Evolutionary conservation across 2,113 vertebrate species (phyloP).

Genomic region (Psettodes erumei): DNA sequence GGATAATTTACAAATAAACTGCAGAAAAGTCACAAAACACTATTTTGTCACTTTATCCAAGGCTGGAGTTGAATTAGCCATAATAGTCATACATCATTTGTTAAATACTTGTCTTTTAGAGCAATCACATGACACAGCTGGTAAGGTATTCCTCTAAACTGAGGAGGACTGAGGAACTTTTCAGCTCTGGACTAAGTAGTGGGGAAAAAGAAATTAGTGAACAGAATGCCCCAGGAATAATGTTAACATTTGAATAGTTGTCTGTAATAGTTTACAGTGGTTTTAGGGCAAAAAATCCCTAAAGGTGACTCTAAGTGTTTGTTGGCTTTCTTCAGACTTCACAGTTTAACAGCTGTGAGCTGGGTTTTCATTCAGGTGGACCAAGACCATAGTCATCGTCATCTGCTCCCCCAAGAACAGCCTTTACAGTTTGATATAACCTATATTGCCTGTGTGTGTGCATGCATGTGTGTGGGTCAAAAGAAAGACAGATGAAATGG

Average conservation of each 20-base stretch:
- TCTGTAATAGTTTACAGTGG: background rate
- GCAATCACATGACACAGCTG: constrained; percentile 32
- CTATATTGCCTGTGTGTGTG: background rate
- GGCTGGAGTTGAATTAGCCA: background rate
- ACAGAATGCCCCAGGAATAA: background rate
- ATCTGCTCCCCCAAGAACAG: background rate
- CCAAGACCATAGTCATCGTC: background rate
- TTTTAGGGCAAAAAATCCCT: background rate
- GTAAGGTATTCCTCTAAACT: constrained; percentile 8
- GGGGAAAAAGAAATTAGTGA: background rate
- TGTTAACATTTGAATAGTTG: background rate
- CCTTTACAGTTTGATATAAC: background rate
- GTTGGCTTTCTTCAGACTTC: background rate
- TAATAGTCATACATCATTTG: constrained; percentile 18
- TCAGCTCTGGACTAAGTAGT: constrained; percentile 12
- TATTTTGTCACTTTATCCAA: constrained; percentile 6
- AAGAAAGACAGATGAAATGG: background rate
- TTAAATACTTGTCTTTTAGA: constrained; percentile 19
- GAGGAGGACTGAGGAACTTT: background rate
- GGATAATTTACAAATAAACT: background rate
- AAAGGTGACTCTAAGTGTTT: background rate
- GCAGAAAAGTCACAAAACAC: background rate
- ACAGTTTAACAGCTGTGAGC: background rate
- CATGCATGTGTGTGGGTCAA: background rate
- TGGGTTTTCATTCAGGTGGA: constrained; percentile 15